Percentiles rank a stretch among this genome's conserved stretches.
phyloP scores from a whole-genome alignment of 2,113 vertebrate genomes.

The Salvelinus sp. region DNA sequence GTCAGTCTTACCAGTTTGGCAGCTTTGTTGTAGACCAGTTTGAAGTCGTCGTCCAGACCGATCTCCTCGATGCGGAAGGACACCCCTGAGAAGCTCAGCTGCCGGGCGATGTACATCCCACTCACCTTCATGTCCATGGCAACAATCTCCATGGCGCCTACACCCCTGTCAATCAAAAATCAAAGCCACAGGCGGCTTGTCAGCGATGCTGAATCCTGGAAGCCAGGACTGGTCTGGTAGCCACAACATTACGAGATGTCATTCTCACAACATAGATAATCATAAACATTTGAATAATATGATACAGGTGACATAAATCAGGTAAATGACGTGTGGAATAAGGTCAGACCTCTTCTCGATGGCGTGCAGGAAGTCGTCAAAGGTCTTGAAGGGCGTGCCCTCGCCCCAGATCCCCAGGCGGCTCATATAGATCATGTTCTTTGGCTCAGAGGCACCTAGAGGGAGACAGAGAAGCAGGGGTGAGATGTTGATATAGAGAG shows the following conservation, averaged over 20 bases:
- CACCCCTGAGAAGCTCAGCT: slow-evolving; percentile 97
- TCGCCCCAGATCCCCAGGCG: slow-evolving; percentile 98
- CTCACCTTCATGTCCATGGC: slow-evolving; percentile 99
- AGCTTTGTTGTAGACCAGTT: slow-evolving; percentile 91
- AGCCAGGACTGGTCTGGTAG: too few relatives aligned
- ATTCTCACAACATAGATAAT: too few relatives aligned
- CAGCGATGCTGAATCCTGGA: too few relatives aligned
- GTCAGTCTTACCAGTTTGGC: slow-evolving; percentile 85
- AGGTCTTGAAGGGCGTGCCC: slow-evolving; percentile 90
- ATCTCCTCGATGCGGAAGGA: slow-evolving; percentile 97
- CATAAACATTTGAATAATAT: too few relatives aligned
- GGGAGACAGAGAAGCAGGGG: background rate
- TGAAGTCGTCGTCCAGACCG: slow-evolving; percentile 83
- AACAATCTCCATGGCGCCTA: slow-evolving; percentile 98
- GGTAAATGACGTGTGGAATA: background rate
- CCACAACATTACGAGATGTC: too few relatives aligned
- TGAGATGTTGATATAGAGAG: background rate
- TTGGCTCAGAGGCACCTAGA: slow-evolving; percentile 96
- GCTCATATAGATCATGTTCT: slow-evolving; percentile 99
- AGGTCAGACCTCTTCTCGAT: slow-evolving; percentile 91
- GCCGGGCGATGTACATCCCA: slow-evolving; percentile 97
- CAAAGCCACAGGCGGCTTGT: too few relatives aligned
- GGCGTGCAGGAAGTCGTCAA: slow-evolving; percentile 94
- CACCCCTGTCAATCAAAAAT: slow-evolving; percentile 77
- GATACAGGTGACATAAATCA: background rate